Conservation (phyloP, 2,888 invertebrate species). For the Hetaerina titia region DNA sequence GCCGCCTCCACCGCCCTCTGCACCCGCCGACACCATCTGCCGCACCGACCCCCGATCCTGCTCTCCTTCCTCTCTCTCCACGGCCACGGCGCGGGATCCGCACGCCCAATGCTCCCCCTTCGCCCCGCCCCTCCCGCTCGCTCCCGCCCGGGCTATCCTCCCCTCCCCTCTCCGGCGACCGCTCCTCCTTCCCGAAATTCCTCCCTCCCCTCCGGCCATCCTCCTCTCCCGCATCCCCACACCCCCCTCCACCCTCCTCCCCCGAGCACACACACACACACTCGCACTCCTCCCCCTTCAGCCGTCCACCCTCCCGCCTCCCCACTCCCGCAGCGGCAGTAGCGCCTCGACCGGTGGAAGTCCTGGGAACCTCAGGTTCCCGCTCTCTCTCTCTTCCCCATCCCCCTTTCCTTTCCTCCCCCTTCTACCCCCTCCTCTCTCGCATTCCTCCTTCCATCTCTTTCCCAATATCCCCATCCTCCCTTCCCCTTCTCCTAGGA, state of each 20-base stretch:
- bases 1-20: slow-evolving; percentile 30
- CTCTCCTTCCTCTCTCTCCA: neutral
- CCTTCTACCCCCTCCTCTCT: too few relatives aligned
- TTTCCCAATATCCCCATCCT: too few relatives aligned
- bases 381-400: neutral
- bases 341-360: slow-evolving; percentile 43
- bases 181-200: neutral
- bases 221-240: neutral
- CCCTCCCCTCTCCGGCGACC: neutral
- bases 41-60: neutral
- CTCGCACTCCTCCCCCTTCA: slow-evolving; percentile 15
- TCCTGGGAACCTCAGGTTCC: slow-evolving; percentile 51
- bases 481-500: neutral
- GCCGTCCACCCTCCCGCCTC: slow-evolving; percentile 18
- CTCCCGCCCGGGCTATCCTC: neutral
- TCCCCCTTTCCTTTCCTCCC: neutral
- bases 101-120: neutral
- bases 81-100: slow-evolving; percentile 3
- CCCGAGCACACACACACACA: neutral
- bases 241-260: neutral
- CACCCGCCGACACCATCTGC: slow-evolving; percentile 40
- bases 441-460: too few relatives aligned
- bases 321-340: neutral
- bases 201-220: slow-evolving; percentile 30
- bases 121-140: too few relatives aligned